Evolutionary conservation across 2,888 invertebrate species (phyloP).

Genomic region (Xylocampa areola): DNA sequence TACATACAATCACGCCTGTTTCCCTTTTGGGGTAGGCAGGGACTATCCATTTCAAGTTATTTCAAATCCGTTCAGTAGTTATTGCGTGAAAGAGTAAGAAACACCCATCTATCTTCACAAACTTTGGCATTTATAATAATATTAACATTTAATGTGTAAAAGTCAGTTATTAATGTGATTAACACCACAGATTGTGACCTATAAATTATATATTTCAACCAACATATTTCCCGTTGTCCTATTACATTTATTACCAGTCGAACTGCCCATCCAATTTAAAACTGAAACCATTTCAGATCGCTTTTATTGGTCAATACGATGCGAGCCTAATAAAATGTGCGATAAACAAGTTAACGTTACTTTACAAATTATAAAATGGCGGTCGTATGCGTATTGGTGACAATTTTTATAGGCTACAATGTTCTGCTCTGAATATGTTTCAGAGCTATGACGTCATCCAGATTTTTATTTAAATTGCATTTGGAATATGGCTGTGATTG

Average conservation of each 20-base stretch:
- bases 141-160: no score
- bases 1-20: no score
- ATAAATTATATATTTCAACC: conserved; percentile 29
- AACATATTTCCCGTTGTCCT: conserved; percentile 43
- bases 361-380: conserved; percentile 73
- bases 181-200: conserved; percentile 26
- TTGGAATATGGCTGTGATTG: no score
- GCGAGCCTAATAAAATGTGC: conserved; percentile 75
- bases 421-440: background rate
- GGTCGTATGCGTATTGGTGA: conserved; percentile 59
- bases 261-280: conserved; percentile 66
- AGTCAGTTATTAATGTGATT: no score
- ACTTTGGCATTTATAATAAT: no score
- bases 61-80: no score
- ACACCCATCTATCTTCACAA: no score
- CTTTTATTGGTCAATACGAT: conserved; percentile 72
- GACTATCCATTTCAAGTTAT: no score
- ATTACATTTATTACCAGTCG: conserved; percentile 46
- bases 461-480: no score
- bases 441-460: background rate
- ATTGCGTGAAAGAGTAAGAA: no score
- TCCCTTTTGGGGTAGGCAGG: no score
- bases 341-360: conserved; percentile 70
- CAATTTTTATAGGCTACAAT: conserved; percentile 37
- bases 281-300: conserved; percentile 66